Conservation (phyloP, 2,797 vertebrate genomes). For the Phylloscopus collybita region DNA sequence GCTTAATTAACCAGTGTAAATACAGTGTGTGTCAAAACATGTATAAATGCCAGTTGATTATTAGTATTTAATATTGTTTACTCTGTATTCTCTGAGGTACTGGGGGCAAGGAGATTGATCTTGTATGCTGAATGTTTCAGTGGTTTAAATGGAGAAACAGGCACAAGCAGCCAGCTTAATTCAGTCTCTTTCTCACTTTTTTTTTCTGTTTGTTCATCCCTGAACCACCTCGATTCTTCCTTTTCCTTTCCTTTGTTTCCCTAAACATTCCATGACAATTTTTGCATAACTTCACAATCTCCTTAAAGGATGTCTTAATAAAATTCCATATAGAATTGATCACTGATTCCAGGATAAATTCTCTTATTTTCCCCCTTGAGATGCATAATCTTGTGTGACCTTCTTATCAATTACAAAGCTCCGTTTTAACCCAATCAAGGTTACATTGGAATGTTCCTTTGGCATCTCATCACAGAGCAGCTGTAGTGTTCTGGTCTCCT, state of each 20-base stretch:
- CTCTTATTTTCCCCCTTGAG: fast-evolving
- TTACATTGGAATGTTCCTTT: not conserved
- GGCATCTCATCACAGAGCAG: not conserved
- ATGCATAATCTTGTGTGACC: not conserved
- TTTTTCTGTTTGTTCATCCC: not conserved
- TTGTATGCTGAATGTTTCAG: not conserved
- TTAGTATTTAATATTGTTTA: not conserved
- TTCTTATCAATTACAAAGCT: not conserved
- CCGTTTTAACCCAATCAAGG: not conserved
- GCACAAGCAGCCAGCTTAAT: not conserved
- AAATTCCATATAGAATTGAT: not conserved
- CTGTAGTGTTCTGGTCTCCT: not conserved
- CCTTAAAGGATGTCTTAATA: not conserved
- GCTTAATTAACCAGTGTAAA: not conserved
- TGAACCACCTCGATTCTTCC: not conserved
- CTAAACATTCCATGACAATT: not conserved
- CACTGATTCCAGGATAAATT: not conserved
- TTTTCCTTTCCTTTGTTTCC: not conserved
- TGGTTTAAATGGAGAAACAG: not conserved
- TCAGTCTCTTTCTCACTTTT: not conserved
- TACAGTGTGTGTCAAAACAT: not conserved
- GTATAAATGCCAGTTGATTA: not conserved
- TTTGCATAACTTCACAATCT: not conserved
- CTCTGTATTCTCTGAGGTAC: not conserved
- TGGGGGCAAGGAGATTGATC: not conserved